Evolutionary conservation across 2,888 invertebrate species (phyloP).

Genomic region (Subacronicta megacephala): DNA sequence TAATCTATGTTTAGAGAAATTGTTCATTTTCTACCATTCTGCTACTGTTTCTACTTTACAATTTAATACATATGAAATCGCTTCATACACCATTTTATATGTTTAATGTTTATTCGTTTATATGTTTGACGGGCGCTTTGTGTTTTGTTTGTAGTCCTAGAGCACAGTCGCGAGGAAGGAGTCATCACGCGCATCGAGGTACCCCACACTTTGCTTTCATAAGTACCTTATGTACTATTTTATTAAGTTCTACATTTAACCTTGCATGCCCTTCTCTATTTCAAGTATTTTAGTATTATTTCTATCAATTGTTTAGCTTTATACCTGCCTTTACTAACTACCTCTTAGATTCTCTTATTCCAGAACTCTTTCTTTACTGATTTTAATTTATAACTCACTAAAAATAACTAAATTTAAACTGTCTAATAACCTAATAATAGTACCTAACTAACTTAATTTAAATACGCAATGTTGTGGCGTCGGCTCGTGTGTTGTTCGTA

Average conservation of each 20-base stretch:
- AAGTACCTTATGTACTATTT: conserved; percentile 56
- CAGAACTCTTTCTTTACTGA: conserved; percentile 21
- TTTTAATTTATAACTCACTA: conserved; percentile 31
- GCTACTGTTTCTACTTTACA: conserved; percentile 10
- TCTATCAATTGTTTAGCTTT: conserved; percentile 51
- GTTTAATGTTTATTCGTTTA: conserved; percentile 77
- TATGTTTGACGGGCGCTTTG: conserved; percentile 88
- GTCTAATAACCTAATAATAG: conserved; percentile 43
- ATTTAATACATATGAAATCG: conserved; percentile 42
- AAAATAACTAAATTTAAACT: conserved; percentile 41
- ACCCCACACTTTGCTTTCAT: conserved; percentile 86
- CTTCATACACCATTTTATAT: conserved; percentile 74
- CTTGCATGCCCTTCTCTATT: conserved; percentile 50
- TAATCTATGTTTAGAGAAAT: conserved; percentile 9
- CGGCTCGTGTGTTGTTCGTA: conserved; percentile 79
- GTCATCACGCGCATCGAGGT: conserved; percentile 90
- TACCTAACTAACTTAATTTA: conserved; percentile 47
- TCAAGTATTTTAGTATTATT: conserved; percentile 34
- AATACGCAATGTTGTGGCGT: conserved; percentile 85
- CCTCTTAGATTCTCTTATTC: conserved; percentile 33
- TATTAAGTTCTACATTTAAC: conserved; percentile 25
- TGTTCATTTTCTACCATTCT: conserved; percentile 25
- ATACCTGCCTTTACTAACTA: conserved; percentile 38
- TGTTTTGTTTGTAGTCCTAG: conserved; percentile 90
- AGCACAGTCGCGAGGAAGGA: conserved; percentile 90